Percentiles rank a stretch among this genome's conserved stretches.
phyloP scores from a whole-genome alignment of 2,113 vertebrate genomes.

The Caretta caretta region DNA sequence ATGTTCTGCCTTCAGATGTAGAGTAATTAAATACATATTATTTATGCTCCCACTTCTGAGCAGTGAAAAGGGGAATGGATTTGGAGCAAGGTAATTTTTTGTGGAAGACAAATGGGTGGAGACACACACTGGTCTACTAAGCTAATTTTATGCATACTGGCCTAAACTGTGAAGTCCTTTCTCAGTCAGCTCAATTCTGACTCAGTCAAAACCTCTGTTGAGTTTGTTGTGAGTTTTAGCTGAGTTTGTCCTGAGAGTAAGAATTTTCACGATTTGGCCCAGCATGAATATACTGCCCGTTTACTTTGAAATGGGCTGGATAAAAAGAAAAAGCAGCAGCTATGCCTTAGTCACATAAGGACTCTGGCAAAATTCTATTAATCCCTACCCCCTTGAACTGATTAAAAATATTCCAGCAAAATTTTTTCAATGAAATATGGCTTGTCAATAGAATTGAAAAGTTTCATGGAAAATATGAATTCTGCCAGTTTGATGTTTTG shows the following conservation, averaged over 20 bases:
- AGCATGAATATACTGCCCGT: neutral
- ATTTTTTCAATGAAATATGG: neutral
- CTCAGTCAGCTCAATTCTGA: neutral
- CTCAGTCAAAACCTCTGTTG: neutral
- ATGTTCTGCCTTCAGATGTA: neutral
- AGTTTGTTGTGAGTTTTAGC: neutral
- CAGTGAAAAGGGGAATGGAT: no score
- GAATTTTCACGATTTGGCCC: neutral
- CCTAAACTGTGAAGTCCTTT: neutral
- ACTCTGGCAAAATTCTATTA: neutral
- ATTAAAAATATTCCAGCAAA: neutral
- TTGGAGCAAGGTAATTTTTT: neutral
- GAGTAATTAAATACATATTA: accelerated
- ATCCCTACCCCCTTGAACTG: neutral
- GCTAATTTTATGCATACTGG: neutral
- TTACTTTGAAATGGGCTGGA: neutral
- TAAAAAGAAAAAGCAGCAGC: neutral
- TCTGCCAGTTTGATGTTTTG: neutral
- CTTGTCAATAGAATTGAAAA: neutral
- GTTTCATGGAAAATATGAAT: neutral
- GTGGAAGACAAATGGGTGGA: neutral
- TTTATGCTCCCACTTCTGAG: neutral
- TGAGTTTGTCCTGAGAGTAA: neutral
- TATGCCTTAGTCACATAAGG: neutral
- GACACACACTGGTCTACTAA: neutral